Evolutionary conservation across 2,888 invertebrate genomes (phyloP).

Genomic region (Polydrusus tereticollis): DNA sequence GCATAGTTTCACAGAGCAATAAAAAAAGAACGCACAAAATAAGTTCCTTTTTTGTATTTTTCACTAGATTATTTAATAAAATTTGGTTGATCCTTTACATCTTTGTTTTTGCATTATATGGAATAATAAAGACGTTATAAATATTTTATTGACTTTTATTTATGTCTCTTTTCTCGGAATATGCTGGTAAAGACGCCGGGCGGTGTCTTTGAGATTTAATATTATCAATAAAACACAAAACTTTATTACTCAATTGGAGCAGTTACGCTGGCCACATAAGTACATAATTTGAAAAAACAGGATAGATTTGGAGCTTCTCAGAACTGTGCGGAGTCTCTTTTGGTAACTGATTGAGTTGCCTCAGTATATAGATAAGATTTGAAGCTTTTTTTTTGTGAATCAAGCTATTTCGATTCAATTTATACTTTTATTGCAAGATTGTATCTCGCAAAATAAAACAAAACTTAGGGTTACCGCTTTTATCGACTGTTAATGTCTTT

Average conservation of each 20-base stretch:
- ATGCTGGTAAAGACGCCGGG: background rate
- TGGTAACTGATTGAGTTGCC: background rate
- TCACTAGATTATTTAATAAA: too few relatives aligned
- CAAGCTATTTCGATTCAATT: background rate
- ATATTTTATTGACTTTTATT: background rate
- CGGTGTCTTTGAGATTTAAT: background rate
- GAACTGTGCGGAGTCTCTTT: background rate
- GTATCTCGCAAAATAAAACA: background rate
- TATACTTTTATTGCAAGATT: background rate
- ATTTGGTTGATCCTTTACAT: too few relatives aligned
- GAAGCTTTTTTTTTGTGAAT: background rate
- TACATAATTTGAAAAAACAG: background rate
- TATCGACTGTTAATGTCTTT: background rate
- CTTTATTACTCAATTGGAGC: background rate
- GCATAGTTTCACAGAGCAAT: too few relatives aligned
- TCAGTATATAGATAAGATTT: background rate
- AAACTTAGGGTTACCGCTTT: background rate
- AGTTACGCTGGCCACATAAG: constrained; percentile 23
- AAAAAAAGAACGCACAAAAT: too few relatives aligned
- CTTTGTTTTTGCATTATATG: too few relatives aligned
- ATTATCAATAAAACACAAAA: background rate
- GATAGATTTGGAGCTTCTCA: background rate
- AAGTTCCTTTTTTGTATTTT: too few relatives aligned
- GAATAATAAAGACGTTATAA: background rate
- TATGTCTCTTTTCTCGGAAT: background rate